Base-by-base conservation (phyloP, 2,113 vertebrate species). In the Oncorhynchus masou region DNA sequence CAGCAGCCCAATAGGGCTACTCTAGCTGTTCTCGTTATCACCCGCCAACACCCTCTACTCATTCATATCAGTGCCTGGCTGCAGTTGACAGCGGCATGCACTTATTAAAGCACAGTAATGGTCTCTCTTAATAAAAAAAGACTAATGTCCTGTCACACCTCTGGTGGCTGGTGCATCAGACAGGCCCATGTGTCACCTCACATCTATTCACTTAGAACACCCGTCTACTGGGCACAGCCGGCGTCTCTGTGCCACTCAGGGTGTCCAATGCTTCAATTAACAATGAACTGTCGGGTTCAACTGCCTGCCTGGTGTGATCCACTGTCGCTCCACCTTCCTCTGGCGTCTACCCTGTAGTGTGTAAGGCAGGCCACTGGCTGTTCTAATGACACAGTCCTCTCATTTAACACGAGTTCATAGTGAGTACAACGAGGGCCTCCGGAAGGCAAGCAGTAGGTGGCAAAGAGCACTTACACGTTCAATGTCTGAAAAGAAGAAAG, bases 141-240 rank as follows among this genome's bases (percentile, higher is more conserved):
- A 57, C 20, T 20, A 57, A 45, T 22, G 60, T 25, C 60, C 72
- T 73, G 27, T 80, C 74, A 73, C 70, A 77, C 79, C 79, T 81
- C 74, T 48, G 76, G 29, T 73, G 16, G 20, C 67, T 45, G 39
- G 45, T 15, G 70, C 64, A 66, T 49, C 59, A 22, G 49, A 70
- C 71, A 64, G 25, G 29, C 76, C 27, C 8, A 12, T 8, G 73
- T 65, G 77, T 80, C 70, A 64, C 66, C 39, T 70, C 48, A 22
- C 24, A 74, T 79, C 74, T 77, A 66, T 66, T 74, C 75, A 80
- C 74, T 60, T 74, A 25, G 51, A 80, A 73, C 70, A 27, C 73
- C 73, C 73, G 59, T 75, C 51, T 49, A 12, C 65, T 19, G 66
- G 68, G 31, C 67, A 67, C 60, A 57, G 31, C 49, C 70, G 22